These are phyloP conservation scores for Suncus etruscus DNA, from an alignment of 2,113 vertebrate genomes.

Conservation along the genomic window DNA sequence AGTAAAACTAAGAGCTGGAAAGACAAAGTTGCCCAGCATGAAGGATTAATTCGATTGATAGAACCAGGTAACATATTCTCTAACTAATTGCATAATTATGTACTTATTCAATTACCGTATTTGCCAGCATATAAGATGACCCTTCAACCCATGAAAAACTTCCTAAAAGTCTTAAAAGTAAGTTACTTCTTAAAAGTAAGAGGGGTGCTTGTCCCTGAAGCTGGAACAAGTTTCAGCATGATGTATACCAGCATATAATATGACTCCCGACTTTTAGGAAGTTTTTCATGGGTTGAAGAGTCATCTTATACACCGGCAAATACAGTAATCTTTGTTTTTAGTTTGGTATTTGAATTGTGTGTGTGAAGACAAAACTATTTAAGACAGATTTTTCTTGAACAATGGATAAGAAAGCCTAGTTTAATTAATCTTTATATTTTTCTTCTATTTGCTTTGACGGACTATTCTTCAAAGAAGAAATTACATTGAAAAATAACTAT, in stretches of 20 bases:
- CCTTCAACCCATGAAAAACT: too few species aligned
- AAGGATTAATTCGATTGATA: constrained; percentile 95
- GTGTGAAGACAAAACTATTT: neutral
- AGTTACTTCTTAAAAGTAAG: too few species aligned
- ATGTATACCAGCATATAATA: too few species aligned
- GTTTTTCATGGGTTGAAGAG: too few species aligned
- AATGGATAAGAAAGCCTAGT: neutral
- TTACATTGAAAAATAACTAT: neutral
- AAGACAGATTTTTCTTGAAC: neutral
- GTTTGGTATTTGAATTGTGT: neutral
- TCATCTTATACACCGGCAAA: too few species aligned
- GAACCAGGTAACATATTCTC: constrained; percentile 91
- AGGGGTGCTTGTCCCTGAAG: too few species aligned
- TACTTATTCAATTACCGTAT: neutral
- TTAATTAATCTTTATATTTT: neutral
- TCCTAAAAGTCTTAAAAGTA: too few species aligned
- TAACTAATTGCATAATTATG: neutral
- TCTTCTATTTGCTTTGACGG: neutral
- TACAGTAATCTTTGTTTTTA: too few species aligned
- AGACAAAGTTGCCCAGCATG: constrained; percentile 96
- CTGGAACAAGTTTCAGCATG: too few species aligned
- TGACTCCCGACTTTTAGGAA: too few species aligned
- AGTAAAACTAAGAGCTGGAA: constrained; percentile 97
- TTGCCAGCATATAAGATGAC: too few species aligned
- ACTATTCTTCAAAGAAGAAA: neutral